These are phyloP conservation scores for Pristionchus exspectatus DNA, from an alignment of 2,888 invertebrate species.

Conservation along the genomic window DNA sequence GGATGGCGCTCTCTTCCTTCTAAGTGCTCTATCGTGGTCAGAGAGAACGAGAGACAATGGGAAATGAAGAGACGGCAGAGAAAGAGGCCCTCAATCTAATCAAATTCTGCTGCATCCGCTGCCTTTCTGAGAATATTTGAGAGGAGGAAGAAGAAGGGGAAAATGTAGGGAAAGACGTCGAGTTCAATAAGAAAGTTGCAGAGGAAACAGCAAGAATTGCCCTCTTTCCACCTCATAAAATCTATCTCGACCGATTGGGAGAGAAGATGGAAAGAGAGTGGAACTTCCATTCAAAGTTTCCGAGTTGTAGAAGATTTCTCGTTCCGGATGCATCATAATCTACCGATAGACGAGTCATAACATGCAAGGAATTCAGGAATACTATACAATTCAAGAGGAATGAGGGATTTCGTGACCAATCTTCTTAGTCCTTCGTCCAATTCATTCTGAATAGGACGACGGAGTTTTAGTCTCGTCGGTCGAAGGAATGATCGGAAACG, in stretches of 20 bases:
- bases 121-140: slow-evolving; percentile 20
- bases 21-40: neutral
- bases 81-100: slow-evolving; percentile 21
- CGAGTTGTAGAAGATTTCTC: neutral
- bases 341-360: neutral
- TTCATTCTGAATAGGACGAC: slow-evolving; percentile 17
- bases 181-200: slow-evolving; percentile 26
- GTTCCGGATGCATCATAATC: neutral
- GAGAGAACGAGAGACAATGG: slow-evolving; percentile 8
- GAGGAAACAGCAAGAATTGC: slow-evolving; percentile 21
- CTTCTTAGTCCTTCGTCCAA: neutral
- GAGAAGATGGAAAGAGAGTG: neutral
- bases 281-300: neutral
- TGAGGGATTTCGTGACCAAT: slow-evolving; percentile 9
- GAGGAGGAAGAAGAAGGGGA: neutral
- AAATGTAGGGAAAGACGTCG: neutral
- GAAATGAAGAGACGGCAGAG: slow-evolving; percentile 3
- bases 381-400: neutral
- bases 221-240: slow-evolving; percentile 41
- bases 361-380: neutral
- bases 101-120: neutral
- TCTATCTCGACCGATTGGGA: neutral
- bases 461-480: neutral
- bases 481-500: neutral
- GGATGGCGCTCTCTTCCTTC: neutral